Evolutionary conservation across 2,888 invertebrate species (phyloP), one percentile per base, ranked within the genome.

Genomic region (Labia minor): DNA sequence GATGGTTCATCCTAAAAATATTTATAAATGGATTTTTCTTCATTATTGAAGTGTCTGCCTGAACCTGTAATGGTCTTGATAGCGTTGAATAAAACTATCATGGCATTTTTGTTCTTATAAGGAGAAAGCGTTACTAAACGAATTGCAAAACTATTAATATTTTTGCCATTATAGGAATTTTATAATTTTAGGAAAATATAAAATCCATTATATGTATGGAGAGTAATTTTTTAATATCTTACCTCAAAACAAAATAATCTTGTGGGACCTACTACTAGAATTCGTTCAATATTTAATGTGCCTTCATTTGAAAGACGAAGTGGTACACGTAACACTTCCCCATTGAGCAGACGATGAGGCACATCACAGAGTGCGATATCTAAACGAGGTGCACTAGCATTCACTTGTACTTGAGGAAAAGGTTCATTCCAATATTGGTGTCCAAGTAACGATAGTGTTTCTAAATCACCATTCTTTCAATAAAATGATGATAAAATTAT

Each of bases 171-270:
- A n/a, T n/a, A n/a, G n/a, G n/a, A n/a, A n/a, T n/a, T n/a, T n/a
- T n/a, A n/a, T n/a, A n/a, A n/a, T n/a, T n/a, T n/a, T n/a, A n/a
- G n/a, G n/a, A n/a, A n/a, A n/a, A n/a, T n/a, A n/a, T n/a, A n/a
- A n/a, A n/a, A n/a, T n/a, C n/a, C n/a, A n/a, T n/a, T n/a, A n/a
- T n/a, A n/a, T n/a, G n/a, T n/a, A n/a, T n/a, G n/a, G n/a, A n/a
- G n/a, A n/a, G 26, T 26, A 26, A 6, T 26, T 26, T 26, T 26
- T 8, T 8, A 49, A 49, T 3, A 49, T 49, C 49, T 49, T 49
- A 49, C 49, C 16, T 49, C 49, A 49, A 49, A 49, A 49, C 49
- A 49, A 49, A 49, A 49, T 49, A 49, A 49, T 49, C 49, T 49
- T 4, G 49, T n/a, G 2, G 49, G 49, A 14, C 49, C 49, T 8